phyloP scores from a whole-genome alignment of 1,140 invertebrate genomes.

The Trachymyrmex cornetzi region DNA sequence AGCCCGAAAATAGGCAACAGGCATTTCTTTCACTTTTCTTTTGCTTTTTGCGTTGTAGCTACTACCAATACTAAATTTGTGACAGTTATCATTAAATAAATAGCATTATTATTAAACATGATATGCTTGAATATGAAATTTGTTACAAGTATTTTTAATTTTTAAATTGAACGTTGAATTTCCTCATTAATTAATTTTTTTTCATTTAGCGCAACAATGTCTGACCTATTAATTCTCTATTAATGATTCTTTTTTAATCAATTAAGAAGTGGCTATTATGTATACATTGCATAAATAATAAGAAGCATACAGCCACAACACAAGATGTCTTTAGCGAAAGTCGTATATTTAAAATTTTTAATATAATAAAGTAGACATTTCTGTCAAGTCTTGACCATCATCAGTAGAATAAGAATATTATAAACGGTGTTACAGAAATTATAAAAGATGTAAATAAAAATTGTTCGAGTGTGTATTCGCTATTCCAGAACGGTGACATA shows the following conservation, averaged over 20 bases:
- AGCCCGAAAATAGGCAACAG: neutral
- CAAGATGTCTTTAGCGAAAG: too few species aligned
- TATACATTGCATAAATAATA: too few species aligned
- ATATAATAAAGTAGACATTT: too few species aligned
- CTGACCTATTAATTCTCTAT: neutral
- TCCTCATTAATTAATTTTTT: neutral
- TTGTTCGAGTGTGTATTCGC: too few species aligned
- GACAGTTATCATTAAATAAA: neutral
- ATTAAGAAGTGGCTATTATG: neutral
- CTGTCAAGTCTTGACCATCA: too few species aligned
- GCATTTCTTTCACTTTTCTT: neutral
- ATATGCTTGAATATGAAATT: conserved; percentile 17
- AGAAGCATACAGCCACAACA: too few species aligned
- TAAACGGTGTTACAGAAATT: too few species aligned
- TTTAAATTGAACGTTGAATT: neutral
- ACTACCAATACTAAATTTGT: neutral
- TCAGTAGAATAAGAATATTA: too few species aligned
- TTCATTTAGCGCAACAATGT: neutral
- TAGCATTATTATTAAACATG: neutral
- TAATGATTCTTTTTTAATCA: neutral
- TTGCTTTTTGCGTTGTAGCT: neutral
- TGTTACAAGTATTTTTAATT: conserved; percentile 6
- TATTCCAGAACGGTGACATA: too few species aligned
- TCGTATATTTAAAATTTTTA: too few species aligned
- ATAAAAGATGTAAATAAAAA: too few species aligned